Percentiles rank a stretch among this genome's conserved stretches.
Evolutionary conservation across 1,140 invertebrate species (phyloP).

Genomic region (Diachasmimorpha longicaudata): DNA sequence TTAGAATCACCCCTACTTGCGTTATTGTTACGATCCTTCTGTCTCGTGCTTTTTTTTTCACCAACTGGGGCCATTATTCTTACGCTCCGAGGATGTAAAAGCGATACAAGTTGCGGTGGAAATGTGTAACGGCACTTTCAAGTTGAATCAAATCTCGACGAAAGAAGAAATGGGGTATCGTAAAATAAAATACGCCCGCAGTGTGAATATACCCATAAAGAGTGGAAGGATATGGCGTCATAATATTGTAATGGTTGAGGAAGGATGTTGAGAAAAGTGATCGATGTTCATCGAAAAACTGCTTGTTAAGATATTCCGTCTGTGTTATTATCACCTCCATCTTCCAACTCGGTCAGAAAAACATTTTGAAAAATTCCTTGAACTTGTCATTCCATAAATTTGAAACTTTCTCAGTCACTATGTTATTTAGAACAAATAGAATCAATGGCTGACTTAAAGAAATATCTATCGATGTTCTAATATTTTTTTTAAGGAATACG

Average conservation of each 20-base stretch:
- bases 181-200: conserved; percentile 40
- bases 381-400: too few species aligned
- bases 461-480: too few species aligned
- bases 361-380: too few species aligned
- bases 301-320: too few species aligned
- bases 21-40: conserved; percentile 4
- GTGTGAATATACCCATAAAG: not conserved
- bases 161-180: conserved; percentile 38
- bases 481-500: too few species aligned
- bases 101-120: not conserved
- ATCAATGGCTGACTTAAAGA: too few species aligned
- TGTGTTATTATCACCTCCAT: too few species aligned
- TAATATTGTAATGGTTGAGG: not conserved
- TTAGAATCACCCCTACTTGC: not conserved
- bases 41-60: not conserved
- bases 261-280: not conserved
- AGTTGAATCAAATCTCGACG: conserved; percentile 41
- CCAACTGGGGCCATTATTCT: not conserved
- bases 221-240: not conserved
- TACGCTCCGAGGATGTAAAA: not conserved
- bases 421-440: too few species aligned
- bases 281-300: too few species aligned
- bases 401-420: too few species aligned
- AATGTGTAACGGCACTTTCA: conserved; percentile 23
- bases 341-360: too few species aligned